Percentiles rank a stretch among this genome's conserved stretches.
Conservation (phyloP, 2,888 invertebrate species). For the Rotaria macrura region DNA sequence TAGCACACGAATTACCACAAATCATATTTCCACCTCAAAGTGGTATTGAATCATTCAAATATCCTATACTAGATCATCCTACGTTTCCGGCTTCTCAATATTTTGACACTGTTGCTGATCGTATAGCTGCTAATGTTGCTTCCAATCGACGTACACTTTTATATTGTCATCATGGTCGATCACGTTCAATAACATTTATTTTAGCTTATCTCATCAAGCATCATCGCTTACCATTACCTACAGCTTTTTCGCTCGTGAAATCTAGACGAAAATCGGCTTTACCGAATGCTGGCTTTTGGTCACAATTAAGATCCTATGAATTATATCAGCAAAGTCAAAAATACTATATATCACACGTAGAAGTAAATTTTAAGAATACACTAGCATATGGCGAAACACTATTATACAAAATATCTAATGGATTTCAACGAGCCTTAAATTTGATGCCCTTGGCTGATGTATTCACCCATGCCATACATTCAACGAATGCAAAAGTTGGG, state of each 20-base stretch:
- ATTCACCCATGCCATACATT: neutral
- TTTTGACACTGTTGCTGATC: constrained; percentile 13
- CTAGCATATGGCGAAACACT: neutral
- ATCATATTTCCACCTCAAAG: neutral
- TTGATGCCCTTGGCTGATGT: too few relatives aligned
- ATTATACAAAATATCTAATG: neutral
- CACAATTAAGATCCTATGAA: constrained; percentile 17
- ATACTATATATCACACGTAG: neutral
- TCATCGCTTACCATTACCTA: neutral
- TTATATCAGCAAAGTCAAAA: neutral
- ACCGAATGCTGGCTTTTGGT: constrained; percentile 24
- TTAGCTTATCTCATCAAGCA: constrained; percentile 27
- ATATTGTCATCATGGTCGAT: neutral
- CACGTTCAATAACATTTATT: constrained; percentile 13
- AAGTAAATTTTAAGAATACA: neutral
- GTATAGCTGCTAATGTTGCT: neutral
- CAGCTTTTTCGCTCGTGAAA: neutral
- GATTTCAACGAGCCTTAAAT: neutral
- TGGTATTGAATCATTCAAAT: neutral
- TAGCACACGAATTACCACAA: neutral
- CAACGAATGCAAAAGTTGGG: neutral
- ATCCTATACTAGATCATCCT: neutral
- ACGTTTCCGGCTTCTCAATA: neutral
- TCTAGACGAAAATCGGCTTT: neutral
- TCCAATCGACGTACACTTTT: neutral